Evolutionary conservation across 2,113 vertebrate species (phyloP), one percentile per base, ranked within the genome.

Genomic region (Silurus glanis): DNA sequence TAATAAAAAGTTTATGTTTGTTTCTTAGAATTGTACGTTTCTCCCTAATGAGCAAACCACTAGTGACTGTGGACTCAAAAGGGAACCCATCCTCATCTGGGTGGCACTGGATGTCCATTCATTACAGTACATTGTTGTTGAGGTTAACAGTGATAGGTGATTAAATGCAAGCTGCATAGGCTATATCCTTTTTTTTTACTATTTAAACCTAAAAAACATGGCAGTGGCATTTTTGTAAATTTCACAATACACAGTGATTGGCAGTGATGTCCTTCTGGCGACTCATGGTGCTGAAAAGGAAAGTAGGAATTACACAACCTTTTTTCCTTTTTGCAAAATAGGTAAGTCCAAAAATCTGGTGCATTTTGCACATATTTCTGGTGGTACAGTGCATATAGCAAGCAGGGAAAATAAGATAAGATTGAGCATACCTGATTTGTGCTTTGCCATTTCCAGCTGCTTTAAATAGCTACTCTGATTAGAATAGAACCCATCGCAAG

Each of bases 401-500:
- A 78, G 74, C 51, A 55, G 13, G 12, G 74, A 25, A 78, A 78
- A 78, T 8, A 55, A 55, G 49, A n/a, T 14, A 78, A 25, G 74
- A 78, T 55, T 19, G 23, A 78, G 53, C 53, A 13, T 28, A 45
- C 78, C 6, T 59, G 55, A 59, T 80, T 80, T 59, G 55, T 45
- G 28, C 16, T 17, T 80, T 58, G 25, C 76, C 25, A 37, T 80
- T 59, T 80, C 53, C 53, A 80, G 17, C 78, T 80, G 78, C 78
- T 80, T 80, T 80, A 80, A 80, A 80, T 80, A 59, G 78, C 78
- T 80, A 21, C 25, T 80, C 78, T 80, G 78, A 80, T 80, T 80
- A 59, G 28, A 80, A 80, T 19, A 5, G 78, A n/a, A 13, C 17
- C 59, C 17, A 59, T 45, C 10, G 16, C 25, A 56, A 28, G 53